Evolutionary conservation across 2,888 invertebrate species (phyloP).

Genomic region (Thysanoteuthis rhombus): DNA sequence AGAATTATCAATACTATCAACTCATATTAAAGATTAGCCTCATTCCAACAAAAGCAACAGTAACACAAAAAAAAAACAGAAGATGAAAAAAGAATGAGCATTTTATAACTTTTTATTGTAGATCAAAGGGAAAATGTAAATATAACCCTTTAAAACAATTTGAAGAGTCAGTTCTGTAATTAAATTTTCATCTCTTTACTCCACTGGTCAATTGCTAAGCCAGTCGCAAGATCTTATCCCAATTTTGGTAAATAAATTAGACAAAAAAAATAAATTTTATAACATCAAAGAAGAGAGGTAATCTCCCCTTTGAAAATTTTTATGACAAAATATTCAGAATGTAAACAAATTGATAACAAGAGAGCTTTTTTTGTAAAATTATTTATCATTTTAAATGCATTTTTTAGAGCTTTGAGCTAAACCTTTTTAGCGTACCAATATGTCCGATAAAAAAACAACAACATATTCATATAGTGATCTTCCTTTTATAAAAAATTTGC

Average conservation of each 20-base stretch:
- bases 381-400: not conserved
- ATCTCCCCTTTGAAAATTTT: not conserved
- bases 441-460: not conserved
- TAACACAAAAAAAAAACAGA: not conserved
- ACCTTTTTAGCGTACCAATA: not conserved
- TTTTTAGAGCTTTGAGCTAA: not conserved
- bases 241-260: not conserved
- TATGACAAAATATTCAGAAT: slow-evolving; percentile 12
- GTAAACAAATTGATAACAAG: not conserved
- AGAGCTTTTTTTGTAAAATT: not conserved
- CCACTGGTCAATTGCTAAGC: not conserved
- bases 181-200: not conserved
- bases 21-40: not conserved
- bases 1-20: not conserved
- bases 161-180: not conserved
- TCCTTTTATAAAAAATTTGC: not conserved
- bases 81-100: not conserved
- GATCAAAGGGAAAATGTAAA: not conserved
- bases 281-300: not conserved
- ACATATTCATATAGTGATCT: not conserved
- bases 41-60: not conserved
- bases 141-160: not conserved
- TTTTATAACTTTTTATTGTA: not conserved
- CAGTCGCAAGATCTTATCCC: not conserved
- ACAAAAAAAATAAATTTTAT: not conserved